Percentiles rank a stretch among this genome's conserved stretches.
phyloP scores from a whole-genome alignment of 2,888 invertebrate genomes.

The Drosophila anceps region DNA sequence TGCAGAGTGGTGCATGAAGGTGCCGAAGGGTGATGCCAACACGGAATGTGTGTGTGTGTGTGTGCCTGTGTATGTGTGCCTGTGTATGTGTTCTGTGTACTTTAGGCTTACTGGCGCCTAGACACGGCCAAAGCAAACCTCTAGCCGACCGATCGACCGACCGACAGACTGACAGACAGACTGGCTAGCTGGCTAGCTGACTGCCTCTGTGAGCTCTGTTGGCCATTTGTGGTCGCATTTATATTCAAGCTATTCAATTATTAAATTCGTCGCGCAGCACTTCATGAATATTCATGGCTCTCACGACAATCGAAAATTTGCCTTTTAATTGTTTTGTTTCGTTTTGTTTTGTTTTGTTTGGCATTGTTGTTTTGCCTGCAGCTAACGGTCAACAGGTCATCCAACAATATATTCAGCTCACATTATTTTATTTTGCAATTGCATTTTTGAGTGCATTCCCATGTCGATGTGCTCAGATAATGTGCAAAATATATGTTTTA shows the following conservation, averaged over 20 bases:
- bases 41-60: slow-evolving; percentile 10
- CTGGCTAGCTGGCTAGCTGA: slow-evolving; percentile 3
- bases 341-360: slow-evolving; percentile 39
- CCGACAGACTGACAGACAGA: not conserved
- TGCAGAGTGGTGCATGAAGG: slow-evolving; percentile 5
- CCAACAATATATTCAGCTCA: not conserved
- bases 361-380: slow-evolving; percentile 26
- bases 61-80: slow-evolving; percentile 15
- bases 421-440: not conserved
- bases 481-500: not conserved
- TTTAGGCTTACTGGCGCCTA: slow-evolving; percentile 48
- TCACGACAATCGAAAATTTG: slow-evolving; percentile 71
- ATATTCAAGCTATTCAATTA: slow-evolving; percentile 74
- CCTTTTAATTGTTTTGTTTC: slow-evolving; percentile 68
- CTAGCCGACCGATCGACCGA: slow-evolving; percentile 1
- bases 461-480: not conserved
- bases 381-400: slow-evolving; percentile 45
- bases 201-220: slow-evolving; percentile 24
- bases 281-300: slow-evolving; percentile 74
- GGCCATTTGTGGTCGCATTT: slow-evolving; percentile 60
- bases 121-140: slow-evolving; percentile 27
- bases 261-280: slow-evolving; percentile 59
- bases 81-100: slow-evolving; percentile 40
- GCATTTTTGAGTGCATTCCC: not conserved
- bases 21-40: slow-evolving; percentile 3